These are phyloP conservation scores for Imbricaverruca yamaguchii DNA, from an alignment of 2,888 invertebrate genomes.

Conservation along the genomic window DNA sequence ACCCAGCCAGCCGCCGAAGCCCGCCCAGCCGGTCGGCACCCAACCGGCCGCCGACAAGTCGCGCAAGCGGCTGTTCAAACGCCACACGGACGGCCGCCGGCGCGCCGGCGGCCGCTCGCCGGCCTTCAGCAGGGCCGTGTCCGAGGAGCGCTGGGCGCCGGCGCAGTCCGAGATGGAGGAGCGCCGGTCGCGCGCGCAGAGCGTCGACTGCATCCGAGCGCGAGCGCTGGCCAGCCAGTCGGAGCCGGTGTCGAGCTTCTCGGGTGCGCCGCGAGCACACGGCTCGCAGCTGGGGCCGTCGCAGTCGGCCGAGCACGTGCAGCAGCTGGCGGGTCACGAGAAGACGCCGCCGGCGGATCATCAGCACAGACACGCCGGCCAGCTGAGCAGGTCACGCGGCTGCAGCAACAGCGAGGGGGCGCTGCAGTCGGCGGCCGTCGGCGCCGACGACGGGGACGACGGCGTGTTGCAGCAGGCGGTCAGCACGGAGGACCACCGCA, in stretches of 20 bases:
- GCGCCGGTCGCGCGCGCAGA: not conserved
- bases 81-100: not conserved
- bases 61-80: not conserved
- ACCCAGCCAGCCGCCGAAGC: not conserved
- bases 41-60: not conserved
- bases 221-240: not conserved
- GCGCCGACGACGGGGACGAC: not conserved
- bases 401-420: not conserved
- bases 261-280: not conserved
- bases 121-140: not conserved
- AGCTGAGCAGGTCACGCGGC: not conserved
- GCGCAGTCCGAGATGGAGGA: not conserved
- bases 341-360: not conserved
- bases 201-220: not conserved
- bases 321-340: not conserved
- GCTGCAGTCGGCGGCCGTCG: not conserved
- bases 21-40: not conserved
- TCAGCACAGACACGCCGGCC: not conserved
- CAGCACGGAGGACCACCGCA: constrained; percentile 11
- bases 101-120: not conserved
- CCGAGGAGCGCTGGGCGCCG: not conserved
- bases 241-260: not conserved
- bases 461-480: not conserved
- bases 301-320: not conserved
- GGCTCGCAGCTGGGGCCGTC: not conserved